A percentile compares a stretch with the other conserved stretches of the same genome.
Conservation (phyloP, 53 echinoderm and acorn worm genomes). For the Hippasteria phrygiana region DNA sequence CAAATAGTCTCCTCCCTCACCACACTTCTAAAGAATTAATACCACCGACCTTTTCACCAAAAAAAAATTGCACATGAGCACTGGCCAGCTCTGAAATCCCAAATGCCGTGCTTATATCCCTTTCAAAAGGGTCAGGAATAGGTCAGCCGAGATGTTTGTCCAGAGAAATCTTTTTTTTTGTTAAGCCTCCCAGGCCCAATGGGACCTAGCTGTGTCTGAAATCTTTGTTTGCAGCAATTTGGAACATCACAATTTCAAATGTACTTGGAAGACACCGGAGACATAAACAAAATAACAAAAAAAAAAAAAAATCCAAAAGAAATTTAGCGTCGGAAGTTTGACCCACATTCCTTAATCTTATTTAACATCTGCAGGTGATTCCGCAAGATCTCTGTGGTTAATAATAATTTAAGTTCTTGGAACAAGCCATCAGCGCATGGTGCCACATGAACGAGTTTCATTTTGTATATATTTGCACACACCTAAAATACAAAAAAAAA, state of each 20-base stretch:
- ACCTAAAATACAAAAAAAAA: too few species aligned
- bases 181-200: background rate
- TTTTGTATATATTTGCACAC: too few species aligned
- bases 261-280: background rate
- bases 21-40: background rate
- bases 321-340: too few species aligned
- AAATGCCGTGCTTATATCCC: slow-evolving; percentile 6
- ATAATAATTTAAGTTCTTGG: too few species aligned
- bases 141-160: slow-evolving; percentile 45
- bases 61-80: background rate
- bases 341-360: too few species aligned
- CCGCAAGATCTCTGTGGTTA: too few species aligned
- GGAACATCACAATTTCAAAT: slow-evolving; percentile 36
- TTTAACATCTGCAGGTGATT: too few species aligned
- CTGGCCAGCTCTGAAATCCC: background rate
- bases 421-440: too few species aligned
- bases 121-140: slow-evolving; percentile 23
- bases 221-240: slow-evolving; percentile 17
- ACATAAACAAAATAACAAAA: background rate
- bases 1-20: background rate
- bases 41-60: background rate
- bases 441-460: too few species aligned
- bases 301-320: background rate
- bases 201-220: background rate
- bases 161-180: background rate